Evolutionary conservation across 2,888 invertebrate species (phyloP), one percentile per base, ranked within the genome.

Genomic region (Fissipunctia ypsillon): DNA sequence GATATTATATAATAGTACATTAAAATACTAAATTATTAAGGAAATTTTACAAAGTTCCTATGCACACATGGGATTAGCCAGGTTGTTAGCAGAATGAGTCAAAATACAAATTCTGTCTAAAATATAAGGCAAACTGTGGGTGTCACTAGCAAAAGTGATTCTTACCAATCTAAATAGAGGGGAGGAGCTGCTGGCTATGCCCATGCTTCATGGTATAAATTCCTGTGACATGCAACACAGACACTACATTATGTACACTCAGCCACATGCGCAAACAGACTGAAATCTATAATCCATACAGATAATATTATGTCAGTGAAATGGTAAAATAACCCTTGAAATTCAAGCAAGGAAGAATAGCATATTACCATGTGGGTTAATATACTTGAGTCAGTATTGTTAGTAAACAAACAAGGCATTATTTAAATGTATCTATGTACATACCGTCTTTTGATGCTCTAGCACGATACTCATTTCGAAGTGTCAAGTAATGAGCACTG

Each of bases 401-500:
- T 77, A 78, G 38, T 65, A 45, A 12, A 64, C 10, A 41, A 52
- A 54, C 14, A 50, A 50, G 28, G n/a, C 16, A 65, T 61, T 59
- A 38, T 38, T 45, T 22, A 71, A 31, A 6, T 60, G 10, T 56
- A 28, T 61, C 22, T 63, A 35, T 31, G 19, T 70, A 81, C 81
- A 81, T 95, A 96, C 96, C 95, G 91, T 92, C 91, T 75, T 88
- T 89, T 31, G 83, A 84, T 45, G 85, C 82, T 85, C 89, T 93
- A 52, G 88, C 88, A 54, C 95, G 91, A 86, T 95, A 96, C 78
- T 95, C 94, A 92, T 96, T 96, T 84, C 97, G 94, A 82, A 97
- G 91, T 73, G 96, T 96, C 65, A 96, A 94, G 88, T 97, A 97
- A 91, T 97, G 98, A 7, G 97, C 97, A 79, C 96, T 96, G 80